Percentiles rank a stretch among this genome's conserved stretches.
Conservation (phyloP, 1,140 invertebrate species). For the Andrena cerasifolii region DNA sequence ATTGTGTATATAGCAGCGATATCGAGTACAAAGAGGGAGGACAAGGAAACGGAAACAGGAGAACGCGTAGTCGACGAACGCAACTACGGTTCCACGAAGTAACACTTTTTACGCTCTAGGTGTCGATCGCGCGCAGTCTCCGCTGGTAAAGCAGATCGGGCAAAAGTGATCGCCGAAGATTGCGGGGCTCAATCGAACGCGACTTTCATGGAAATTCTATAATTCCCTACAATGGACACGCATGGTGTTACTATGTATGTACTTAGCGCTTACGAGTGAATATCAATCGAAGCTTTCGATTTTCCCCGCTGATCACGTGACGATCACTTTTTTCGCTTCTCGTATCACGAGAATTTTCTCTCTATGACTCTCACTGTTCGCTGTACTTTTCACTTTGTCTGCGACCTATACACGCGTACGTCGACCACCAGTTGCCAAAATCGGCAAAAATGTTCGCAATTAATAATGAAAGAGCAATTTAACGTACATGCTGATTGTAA, state of each 20-base stretch:
- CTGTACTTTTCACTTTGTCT: constrained; percentile 59
- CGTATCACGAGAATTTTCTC: constrained; percentile 37
- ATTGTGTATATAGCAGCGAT: constrained; percentile 55
- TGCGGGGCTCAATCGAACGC: neutral
- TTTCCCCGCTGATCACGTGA: constrained; percentile 26
- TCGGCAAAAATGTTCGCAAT: constrained; percentile 32
- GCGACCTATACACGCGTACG: constrained; percentile 19
- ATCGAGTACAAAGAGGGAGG: constrained; percentile 60
- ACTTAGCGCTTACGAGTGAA: neutral
- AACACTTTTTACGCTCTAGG: constrained; percentile 6
- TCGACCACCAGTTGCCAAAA: constrained; percentile 3
- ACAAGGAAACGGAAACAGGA: constrained; percentile 1
- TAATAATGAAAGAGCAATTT: constrained; percentile 27
- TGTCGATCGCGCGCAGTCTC: constrained; percentile 41
- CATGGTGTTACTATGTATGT: neutral
- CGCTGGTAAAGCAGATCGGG: neutral
- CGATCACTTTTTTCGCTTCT: constrained; percentile 53
- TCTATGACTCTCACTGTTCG: constrained; percentile 55
- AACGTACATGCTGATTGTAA: neutral
- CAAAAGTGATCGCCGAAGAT: constrained; percentile 11
- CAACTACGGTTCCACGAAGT: neutral
- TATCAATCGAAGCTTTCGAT: constrained; percentile 9
- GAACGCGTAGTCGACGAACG: neutral
- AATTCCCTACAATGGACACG: neutral
- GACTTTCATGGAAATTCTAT: neutral